phyloP scores from a whole-genome alignment of 2,797 vertebrate species.

The Epinephelus malabaricus region DNA sequence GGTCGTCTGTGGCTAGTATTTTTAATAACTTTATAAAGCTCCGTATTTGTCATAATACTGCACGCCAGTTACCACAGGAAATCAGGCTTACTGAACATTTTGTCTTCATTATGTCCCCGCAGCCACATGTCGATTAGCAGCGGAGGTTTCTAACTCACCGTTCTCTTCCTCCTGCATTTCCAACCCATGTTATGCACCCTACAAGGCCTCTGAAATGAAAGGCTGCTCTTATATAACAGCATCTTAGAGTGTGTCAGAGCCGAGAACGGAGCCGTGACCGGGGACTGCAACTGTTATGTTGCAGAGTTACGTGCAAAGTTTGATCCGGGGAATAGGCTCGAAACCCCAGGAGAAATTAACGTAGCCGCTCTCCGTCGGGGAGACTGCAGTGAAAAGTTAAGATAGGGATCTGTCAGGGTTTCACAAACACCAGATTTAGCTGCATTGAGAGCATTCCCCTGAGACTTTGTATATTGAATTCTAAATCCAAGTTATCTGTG shows the following conservation, averaged over 20 bases:
- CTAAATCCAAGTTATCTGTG: slow-evolving; percentile 51
- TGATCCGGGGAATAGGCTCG: slow-evolving; percentile 52
- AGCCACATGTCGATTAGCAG: slow-evolving; percentile 8
- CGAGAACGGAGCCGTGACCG: slow-evolving; percentile 41
- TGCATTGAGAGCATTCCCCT: slow-evolving; percentile 44
- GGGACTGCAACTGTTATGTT: slow-evolving; percentile 54
- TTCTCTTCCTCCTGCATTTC: slow-evolving; percentile 36
- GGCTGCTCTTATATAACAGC: slow-evolving; percentile 68
- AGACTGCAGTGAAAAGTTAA: slow-evolving; percentile 52
- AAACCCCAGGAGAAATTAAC: slow-evolving; percentile 55
- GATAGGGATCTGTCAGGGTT: slow-evolving; percentile 46
- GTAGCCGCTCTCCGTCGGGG: slow-evolving; percentile 4
- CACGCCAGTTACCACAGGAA: slow-evolving; percentile 19
- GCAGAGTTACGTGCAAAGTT: slow-evolving; percentile 71
- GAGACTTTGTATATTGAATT: slow-evolving; percentile 50
- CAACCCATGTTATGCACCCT: slow-evolving; percentile 29
- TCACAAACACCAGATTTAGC: slow-evolving; percentile 46
- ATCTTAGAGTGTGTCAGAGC: slow-evolving; percentile 67
- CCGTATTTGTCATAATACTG: background rate
- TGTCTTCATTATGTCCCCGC: slow-evolving; percentile 24
- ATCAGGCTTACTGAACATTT: slow-evolving; percentile 3
- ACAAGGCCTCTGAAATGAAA: slow-evolving; percentile 52
- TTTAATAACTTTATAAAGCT: slow-evolving; percentile 19
- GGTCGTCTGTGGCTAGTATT: slow-evolving; percentile 2
- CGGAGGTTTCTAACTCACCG: slow-evolving; percentile 17